These are phyloP conservation scores for Barypeithes pellucidus DNA, from an alignment of 2,888 invertebrate genomes.

Conservation along the genomic window DNA sequence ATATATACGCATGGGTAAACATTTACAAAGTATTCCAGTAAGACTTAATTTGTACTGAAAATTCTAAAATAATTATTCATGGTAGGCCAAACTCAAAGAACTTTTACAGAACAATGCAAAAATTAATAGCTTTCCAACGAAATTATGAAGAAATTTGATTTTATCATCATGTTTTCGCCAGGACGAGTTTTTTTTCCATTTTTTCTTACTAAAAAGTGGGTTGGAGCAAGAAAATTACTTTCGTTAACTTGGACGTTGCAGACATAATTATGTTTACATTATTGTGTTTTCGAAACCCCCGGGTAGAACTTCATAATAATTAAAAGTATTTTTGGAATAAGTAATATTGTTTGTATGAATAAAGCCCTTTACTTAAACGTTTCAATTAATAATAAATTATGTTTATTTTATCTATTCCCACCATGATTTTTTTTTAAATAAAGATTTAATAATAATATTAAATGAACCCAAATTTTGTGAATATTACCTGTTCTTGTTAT, in stretches of 20 bases:
- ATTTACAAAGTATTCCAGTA: no score
- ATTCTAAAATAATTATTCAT: background rate
- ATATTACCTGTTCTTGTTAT: no score
- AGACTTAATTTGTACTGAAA: no score
- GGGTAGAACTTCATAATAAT: background rate
- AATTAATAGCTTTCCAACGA: constrained; percentile 41
- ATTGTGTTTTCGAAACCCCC: background rate
- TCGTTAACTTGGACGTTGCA: background rate
- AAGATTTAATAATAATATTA: no score
- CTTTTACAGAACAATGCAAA: constrained; percentile 36
- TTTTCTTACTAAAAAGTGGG: constrained; percentile 10
- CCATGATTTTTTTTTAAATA: no score
- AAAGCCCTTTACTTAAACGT: no score
- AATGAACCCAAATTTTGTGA: no score
- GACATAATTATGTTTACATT: constrained; percentile 9
- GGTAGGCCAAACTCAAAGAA: constrained; percentile 6
- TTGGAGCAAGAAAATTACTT: constrained; percentile 10
- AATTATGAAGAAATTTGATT: constrained; percentile 49
- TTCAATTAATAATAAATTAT: no score
- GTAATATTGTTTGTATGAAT: background rate
- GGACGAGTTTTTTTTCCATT: background rate
- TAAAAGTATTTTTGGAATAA: background rate
- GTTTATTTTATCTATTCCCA: no score
- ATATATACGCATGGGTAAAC: no score
- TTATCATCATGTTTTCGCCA: constrained; percentile 21